A percentile compares a stretch with the other conserved stretches of the same genome.
Conservation (phyloP, 2,888 invertebrate species). For the Steinernema carpocapsae region DNA sequence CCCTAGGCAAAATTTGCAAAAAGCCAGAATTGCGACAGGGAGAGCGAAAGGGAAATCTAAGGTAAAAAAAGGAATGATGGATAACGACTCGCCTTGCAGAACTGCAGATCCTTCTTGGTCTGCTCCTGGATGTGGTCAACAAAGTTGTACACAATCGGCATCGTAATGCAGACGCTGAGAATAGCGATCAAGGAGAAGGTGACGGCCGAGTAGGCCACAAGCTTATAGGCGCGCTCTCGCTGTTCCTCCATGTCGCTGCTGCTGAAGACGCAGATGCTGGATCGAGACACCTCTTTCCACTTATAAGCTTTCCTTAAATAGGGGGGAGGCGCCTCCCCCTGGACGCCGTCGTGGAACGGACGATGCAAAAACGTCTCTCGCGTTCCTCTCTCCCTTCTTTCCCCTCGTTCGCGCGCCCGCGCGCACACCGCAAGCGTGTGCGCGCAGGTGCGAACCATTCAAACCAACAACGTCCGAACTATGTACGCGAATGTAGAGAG, state of each 20-base stretch:
- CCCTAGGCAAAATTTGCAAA: background rate
- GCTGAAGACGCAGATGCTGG: constrained; percentile 33
- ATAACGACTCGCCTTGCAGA: constrained; percentile 64
- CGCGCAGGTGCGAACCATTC: background rate
- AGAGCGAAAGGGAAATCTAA: background rate
- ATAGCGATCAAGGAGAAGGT: constrained; percentile 67
- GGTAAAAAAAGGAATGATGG: background rate
- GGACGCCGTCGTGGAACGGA: constrained; percentile 35
- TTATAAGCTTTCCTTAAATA: constrained; percentile 35
- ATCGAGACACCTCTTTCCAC: constrained; percentile 32
- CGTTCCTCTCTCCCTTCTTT: constrained; percentile 5
- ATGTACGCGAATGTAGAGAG: too few relatives aligned
- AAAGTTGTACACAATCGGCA: constrained; percentile 69
- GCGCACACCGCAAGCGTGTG: background rate
- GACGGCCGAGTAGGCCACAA: constrained; percentile 68
- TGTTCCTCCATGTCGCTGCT: constrained; percentile 50
- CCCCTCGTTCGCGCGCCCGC: constrained; percentile 21
- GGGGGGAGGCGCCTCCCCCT: constrained; percentile 34
- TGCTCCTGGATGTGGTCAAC: constrained; percentile 68
- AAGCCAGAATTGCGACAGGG: background rate
- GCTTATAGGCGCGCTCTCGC: constrained; percentile 67
- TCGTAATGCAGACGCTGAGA: constrained; percentile 66
- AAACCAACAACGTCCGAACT: background rate
- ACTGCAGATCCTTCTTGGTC: constrained; percentile 64
- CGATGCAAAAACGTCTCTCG: constrained; percentile 33